Conservation (phyloP, 2,113 vertebrate species). For the Arenaria interpres region DNA sequence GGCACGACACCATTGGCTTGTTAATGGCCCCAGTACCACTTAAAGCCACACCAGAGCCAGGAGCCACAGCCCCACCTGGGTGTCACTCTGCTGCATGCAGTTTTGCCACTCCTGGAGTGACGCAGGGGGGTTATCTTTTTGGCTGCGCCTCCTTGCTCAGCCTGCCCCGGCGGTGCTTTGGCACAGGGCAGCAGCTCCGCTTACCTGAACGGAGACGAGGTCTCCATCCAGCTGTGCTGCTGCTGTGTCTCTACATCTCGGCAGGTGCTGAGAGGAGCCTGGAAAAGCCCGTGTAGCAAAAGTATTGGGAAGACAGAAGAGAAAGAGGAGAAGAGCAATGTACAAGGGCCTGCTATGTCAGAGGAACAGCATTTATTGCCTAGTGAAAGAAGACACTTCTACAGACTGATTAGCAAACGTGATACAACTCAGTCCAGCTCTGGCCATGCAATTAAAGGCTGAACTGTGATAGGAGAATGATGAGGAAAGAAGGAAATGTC, state of each 20-base stretch:
- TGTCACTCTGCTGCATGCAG: not conserved
- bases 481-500: not conserved
- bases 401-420: not conserved
- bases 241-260: not conserved
- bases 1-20: not conserved
- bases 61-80: not conserved
- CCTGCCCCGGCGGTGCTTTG: not conserved
- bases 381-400: not conserved
- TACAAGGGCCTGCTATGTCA: not conserved
- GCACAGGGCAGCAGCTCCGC: not conserved
- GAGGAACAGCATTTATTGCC: not conserved
- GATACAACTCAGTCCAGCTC: not conserved
- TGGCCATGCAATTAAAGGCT: not conserved
- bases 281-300: not conserved
- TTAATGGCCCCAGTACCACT: not conserved
- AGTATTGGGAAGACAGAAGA: not conserved
- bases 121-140: not conserved
- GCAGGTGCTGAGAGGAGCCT: not conserved
- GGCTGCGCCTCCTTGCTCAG: not conserved
- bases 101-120: not conserved
- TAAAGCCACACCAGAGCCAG: not conserved
- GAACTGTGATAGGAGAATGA: not conserved
- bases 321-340: not conserved
- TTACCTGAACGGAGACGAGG: not conserved
- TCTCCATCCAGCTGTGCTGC: not conserved